Evolutionary conservation across 2,113 vertebrate species (phyloP).

Genomic region (Climacteris rufus): DNA sequence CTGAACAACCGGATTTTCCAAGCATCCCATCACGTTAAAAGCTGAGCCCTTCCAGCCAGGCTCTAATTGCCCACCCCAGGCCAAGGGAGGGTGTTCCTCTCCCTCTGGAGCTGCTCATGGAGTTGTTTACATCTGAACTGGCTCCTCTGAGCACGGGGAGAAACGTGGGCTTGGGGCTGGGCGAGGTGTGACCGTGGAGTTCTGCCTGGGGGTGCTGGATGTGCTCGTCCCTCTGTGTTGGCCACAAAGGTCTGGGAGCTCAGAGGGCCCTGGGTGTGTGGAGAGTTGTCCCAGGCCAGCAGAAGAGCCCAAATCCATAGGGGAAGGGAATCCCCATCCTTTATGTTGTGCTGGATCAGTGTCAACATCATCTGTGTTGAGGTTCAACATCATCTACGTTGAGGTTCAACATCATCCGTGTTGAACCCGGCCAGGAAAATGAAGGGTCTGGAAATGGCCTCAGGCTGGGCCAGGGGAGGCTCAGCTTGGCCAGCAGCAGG

Average conservation of each 20-base stretch:
- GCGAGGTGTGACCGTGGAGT: accelerated
- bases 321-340: neutral
- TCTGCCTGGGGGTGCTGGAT: accelerated
- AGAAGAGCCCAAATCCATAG: accelerated
- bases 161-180: accelerated
- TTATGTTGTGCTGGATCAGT: neutral
- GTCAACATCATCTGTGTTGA: accelerated
- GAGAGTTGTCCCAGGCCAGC: neutral
- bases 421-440: neutral
- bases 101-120: accelerated
- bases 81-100: neutral
- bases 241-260: neutral
- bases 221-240: accelerated
- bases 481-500: accelerated
- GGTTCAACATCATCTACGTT: accelerated
- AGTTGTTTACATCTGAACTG: neutral
- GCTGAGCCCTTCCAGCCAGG: neutral
- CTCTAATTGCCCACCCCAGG: neutral
- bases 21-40: accelerated
- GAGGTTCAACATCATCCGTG: neutral
- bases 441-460: neutral
- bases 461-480: neutral
- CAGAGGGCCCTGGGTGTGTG: no score
- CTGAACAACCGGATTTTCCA: neutral
- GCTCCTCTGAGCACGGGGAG: accelerated